Percentiles rank a stretch among this genome's conserved stretches.
Conservation (phyloP, 2,113 vertebrate genomes). For the Triplophysa dalaica region DNA sequence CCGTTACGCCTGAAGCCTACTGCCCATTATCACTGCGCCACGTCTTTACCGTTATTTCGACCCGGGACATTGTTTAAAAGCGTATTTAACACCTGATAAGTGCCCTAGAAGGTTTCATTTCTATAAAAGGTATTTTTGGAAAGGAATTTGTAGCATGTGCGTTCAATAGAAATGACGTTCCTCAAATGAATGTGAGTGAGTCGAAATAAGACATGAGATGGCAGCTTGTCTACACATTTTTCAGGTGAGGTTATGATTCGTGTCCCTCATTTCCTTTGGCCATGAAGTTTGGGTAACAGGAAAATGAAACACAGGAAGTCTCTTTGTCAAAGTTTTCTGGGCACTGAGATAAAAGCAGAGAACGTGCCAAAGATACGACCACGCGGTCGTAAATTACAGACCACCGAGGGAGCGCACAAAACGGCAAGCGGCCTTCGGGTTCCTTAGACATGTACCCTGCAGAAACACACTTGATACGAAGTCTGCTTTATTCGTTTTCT, state of each 20-base stretch:
- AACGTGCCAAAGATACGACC: constrained; percentile 32
- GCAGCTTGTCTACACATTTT: not conserved
- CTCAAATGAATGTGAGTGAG: too few relatives aligned
- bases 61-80: not conserved
- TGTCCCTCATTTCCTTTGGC: constrained; percentile 11
- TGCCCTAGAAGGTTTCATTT: not conserved
- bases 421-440: not conserved
- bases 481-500: too few relatives aligned
- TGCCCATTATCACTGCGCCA: constrained; percentile 32
- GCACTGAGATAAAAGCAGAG: constrained; percentile 59
- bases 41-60: constrained; percentile 15
- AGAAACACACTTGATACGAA: too few relatives aligned
- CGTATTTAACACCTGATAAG: not conserved
- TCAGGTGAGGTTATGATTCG: not conserved
- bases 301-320: constrained; percentile 60
- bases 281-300: constrained; percentile 51
- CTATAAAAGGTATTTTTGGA: not conserved
- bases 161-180: not conserved
- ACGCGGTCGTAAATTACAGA: constrained; percentile 59
- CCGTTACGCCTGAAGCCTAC: constrained; percentile 44
- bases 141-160: not conserved
- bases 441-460: not conserved
- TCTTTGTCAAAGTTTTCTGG: constrained; percentile 66
- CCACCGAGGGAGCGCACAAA: not conserved
- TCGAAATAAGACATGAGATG: too few relatives aligned